These are phyloP conservation scores for Zaprionus davidi DNA, from an alignment of 1,140 invertebrate genomes.

Conservation along the genomic window DNA sequence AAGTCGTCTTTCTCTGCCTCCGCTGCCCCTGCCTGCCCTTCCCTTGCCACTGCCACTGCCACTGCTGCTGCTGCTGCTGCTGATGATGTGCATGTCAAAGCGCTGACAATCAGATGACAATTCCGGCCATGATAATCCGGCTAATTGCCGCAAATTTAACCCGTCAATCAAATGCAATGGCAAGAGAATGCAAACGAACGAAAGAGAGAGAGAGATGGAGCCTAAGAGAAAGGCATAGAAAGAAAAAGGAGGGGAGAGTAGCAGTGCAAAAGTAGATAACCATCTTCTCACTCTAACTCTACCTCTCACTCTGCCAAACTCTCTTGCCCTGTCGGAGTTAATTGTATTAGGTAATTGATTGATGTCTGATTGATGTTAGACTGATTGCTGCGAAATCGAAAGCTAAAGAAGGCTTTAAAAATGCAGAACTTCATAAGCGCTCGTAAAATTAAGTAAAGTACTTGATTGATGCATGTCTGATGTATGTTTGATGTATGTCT, in stretches of 20 bases:
- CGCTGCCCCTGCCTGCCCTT: neutral
- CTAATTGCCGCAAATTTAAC: constrained; percentile 37
- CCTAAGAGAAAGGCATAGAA: neutral
- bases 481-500: too few species aligned
- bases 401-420: neutral
- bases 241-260: neutral
- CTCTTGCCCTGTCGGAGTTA: neutral
- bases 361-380: constrained; percentile 9
- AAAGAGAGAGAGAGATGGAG: neutral
- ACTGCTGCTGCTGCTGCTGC: neutral
- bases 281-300: neutral
- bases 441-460: neutral
- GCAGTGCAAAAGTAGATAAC: neutral
- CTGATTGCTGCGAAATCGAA: neutral
- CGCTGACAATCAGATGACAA: constrained; percentile 58
- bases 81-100: constrained; percentile 67
- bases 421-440: neutral
- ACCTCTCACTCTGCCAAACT: neutral
- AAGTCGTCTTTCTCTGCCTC: neutral
- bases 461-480: neutral
- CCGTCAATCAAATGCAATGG: neutral
- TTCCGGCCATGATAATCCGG: constrained; percentile 39
- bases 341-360: neutral
- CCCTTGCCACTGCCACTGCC: neutral
- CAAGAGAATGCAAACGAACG: neutral